phyloP scores from a whole-genome alignment of 2,888 invertebrate genomes.

The Lithophane leautieri region DNA sequence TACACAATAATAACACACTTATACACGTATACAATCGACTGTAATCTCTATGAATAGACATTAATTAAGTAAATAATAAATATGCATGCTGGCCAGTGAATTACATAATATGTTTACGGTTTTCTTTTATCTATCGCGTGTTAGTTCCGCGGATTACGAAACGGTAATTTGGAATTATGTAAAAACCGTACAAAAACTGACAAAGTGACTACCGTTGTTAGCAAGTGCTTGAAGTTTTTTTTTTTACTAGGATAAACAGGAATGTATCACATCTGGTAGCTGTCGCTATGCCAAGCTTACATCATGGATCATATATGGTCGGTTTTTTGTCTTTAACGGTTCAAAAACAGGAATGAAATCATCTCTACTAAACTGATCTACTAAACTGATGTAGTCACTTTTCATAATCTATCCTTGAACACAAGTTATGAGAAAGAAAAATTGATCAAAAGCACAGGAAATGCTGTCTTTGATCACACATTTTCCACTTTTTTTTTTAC shows the following conservation, averaged over 20 bases:
- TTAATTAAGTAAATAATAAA: constrained; percentile 47
- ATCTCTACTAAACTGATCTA: constrained; percentile 6
- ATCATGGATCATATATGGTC: constrained; percentile 30
- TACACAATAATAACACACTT: constrained; percentile 42
- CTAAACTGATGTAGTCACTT: background rate
- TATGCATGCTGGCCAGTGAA: constrained; percentile 27
- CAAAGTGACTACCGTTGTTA: background rate
- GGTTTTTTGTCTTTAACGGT: constrained; percentile 20
- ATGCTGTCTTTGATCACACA: constrained; percentile 10
- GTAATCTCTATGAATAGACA: constrained; percentile 46
- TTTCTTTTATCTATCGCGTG: constrained; percentile 53
- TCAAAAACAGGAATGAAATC: constrained; percentile 38
- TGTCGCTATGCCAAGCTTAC: constrained; percentile 49
- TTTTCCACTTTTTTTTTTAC: background rate
- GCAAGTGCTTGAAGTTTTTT: constrained; percentile 4
- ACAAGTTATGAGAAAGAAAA: background rate
- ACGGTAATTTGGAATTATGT: constrained; percentile 56
- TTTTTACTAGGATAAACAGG: constrained; percentile 37
- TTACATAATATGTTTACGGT: constrained; percentile 49
- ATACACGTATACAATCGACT: constrained; percentile 35
- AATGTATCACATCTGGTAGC: constrained; percentile 46
- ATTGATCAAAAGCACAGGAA: constrained; percentile 9
- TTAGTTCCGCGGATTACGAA: constrained; percentile 50
- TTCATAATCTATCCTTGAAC: background rate
- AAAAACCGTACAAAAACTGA: constrained; percentile 35